A percentile compares a stretch with the other conserved stretches of the same genome.
Conservation (phyloP, 1,140 invertebrate species). For the Seison nebaliae region DNA sequence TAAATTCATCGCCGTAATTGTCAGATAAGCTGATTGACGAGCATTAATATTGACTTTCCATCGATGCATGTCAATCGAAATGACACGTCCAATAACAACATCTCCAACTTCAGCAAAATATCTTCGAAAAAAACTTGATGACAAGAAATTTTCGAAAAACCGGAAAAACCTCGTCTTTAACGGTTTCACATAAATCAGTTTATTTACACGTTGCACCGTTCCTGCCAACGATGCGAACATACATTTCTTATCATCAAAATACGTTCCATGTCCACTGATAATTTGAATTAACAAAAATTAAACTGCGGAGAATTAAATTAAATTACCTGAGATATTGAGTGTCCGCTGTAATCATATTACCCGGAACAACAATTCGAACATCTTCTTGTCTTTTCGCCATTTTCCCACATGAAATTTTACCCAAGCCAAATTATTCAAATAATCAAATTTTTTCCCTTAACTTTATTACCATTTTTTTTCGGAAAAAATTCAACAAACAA, state of each 20-base stretch:
- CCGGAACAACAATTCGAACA: too few species aligned
- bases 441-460: too few species aligned
- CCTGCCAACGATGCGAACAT: conserved; percentile 71
- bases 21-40: conserved; percentile 54
- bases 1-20: conserved; percentile 74
- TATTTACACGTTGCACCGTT: conserved; percentile 68
- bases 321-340: too few species aligned
- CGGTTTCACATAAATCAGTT: conserved; percentile 61
- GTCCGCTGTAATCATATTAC: too few species aligned
- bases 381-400: background rate
- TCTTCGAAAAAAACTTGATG: conserved; percentile 16
- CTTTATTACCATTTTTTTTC: too few species aligned
- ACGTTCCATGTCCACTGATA: conserved; percentile 68
- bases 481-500: too few species aligned
- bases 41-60: conserved; percentile 78
- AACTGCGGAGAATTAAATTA: too few species aligned
- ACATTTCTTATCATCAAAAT: conserved; percentile 34
- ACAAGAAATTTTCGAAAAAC: too few species aligned
- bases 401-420: too few species aligned
- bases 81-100: conserved; percentile 70
- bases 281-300: too few species aligned
- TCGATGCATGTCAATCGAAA: conserved; percentile 50
- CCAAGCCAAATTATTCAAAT: too few species aligned
- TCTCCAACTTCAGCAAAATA: conserved; percentile 66
- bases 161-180: conserved; percentile 58